A percentile compares a stretch with the other conserved stretches of the same genome.
Evolutionary conservation across 2,113 vertebrate species (phyloP).

Genomic region (Baryphthengus martii): DNA sequence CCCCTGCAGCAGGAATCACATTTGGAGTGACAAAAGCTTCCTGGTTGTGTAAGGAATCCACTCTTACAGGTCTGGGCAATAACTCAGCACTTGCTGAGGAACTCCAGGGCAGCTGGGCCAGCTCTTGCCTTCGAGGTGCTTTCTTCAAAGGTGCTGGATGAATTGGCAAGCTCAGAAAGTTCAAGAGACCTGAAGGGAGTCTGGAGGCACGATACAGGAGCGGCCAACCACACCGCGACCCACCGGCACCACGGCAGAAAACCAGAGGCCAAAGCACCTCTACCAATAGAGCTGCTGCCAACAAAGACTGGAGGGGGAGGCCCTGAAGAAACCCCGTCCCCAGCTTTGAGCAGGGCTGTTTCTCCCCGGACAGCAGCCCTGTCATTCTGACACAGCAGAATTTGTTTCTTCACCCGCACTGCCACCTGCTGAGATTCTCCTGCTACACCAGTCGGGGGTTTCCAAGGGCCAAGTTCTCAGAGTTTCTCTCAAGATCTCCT

Average conservation of each 20-base stretch:
- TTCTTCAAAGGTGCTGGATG: too few relatives aligned
- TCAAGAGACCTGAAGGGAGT: accelerated
- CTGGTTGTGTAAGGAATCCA: accelerated
- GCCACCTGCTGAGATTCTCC: background rate
- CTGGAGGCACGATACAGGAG: accelerated
- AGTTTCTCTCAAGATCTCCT: accelerated
- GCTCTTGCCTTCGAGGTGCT: accelerated
- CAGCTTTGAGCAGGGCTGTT: background rate
- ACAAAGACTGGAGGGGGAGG: accelerated
- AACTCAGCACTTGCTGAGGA: background rate
- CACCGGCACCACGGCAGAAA: background rate
- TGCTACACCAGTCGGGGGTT: accelerated
- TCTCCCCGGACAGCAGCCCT: accelerated
- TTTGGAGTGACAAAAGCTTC: background rate
- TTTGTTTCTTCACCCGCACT: background rate
- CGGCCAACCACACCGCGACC: background rate
- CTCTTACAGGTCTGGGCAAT: accelerated
- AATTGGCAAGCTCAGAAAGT: too few relatives aligned
- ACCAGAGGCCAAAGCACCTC: accelerated
- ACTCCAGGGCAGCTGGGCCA: accelerated
- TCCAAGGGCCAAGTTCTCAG: accelerated
- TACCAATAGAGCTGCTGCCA: accelerated
- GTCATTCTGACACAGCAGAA: background rate
- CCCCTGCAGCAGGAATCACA: too few relatives aligned
- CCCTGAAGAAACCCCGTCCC: accelerated